Percentiles rank a stretch among this genome's conserved stretches.
Conservation (phyloP, 2,113 vertebrate genomes). For the Varanus komodoensis region DNA sequence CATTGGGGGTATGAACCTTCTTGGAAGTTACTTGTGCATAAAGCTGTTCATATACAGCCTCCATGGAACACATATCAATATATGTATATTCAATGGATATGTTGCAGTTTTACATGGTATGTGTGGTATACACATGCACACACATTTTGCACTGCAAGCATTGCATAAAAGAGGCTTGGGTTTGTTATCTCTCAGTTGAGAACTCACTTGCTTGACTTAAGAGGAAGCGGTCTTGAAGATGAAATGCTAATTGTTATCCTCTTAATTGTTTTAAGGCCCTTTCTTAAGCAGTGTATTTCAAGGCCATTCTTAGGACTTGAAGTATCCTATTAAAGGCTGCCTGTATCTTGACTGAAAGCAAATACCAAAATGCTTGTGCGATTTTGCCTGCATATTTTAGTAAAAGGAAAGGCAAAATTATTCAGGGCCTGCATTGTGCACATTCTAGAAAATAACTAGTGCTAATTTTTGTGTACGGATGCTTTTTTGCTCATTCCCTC, state of each 20-base stretch:
- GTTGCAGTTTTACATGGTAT: neutral
- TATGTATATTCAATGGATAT: neutral
- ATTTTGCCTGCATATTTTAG: neutral
- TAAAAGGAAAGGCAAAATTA: neutral
- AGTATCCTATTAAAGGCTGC: neutral
- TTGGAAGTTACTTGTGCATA: neutral
- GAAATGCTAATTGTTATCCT: constrained; percentile 15
- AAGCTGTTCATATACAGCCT: neutral
- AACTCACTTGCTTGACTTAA: neutral
- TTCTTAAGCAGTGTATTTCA: constrained; percentile 24
- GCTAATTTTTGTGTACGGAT: neutral
- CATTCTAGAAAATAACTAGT: neutral
- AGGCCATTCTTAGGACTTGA: neutral
- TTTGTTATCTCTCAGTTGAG: neutral
- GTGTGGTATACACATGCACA: no score
- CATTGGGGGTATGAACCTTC: neutral
- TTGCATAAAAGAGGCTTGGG: neutral
- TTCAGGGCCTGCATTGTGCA: neutral
- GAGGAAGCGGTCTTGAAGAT: neutral
- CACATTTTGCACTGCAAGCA: neutral
- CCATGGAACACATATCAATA: neutral
- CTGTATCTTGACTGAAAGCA: neutral
- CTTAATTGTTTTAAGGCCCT: neutral
- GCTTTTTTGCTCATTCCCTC: neutral
- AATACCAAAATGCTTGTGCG: neutral